Percentiles rank a stretch among this genome's conserved stretches.
Conservation (phyloP, 1,140 invertebrate genomes). For the Drosophila repletoides region DNA sequence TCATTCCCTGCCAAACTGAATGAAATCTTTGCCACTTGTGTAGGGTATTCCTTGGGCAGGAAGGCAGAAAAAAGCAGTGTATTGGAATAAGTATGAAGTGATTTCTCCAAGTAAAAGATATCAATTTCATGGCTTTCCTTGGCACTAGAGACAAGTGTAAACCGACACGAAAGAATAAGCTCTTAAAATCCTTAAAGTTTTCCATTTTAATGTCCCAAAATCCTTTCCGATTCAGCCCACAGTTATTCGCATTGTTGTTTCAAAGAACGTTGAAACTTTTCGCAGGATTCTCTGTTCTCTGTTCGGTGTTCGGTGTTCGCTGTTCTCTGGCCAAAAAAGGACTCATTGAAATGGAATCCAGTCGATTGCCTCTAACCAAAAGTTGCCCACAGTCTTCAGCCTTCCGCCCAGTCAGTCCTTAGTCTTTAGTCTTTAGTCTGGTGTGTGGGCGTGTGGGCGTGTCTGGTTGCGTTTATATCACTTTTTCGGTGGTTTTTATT, state of each 20-base stretch:
- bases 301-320: no score
- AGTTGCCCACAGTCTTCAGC: constrained; percentile 21
- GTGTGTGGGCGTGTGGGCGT: constrained; percentile 17
- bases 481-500: constrained; percentile 12
- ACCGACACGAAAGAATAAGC: background rate
- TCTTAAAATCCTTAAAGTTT: background rate
- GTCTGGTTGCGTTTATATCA: constrained; percentile 14
- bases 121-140: no score
- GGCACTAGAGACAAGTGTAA: no score
- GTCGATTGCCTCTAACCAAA: background rate
- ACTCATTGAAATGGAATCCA: constrained; percentile 5
- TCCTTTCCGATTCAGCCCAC: background rate
- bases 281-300: background rate
- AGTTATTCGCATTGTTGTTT: background rate
- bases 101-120: no score
- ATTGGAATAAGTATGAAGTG: no score
- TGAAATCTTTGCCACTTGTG: background rate
- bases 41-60: background rate
- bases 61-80: no score
- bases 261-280: background rate
- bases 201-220: background rate
- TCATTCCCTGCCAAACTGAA: background rate
- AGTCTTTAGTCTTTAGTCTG: no score
- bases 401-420: no score
- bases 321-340: background rate